Percentiles rank a stretch among this genome's conserved stretches.
Evolutionary conservation across 2,888 invertebrate species (phyloP).

Genomic region (Meliscaeva auricollis): DNA sequence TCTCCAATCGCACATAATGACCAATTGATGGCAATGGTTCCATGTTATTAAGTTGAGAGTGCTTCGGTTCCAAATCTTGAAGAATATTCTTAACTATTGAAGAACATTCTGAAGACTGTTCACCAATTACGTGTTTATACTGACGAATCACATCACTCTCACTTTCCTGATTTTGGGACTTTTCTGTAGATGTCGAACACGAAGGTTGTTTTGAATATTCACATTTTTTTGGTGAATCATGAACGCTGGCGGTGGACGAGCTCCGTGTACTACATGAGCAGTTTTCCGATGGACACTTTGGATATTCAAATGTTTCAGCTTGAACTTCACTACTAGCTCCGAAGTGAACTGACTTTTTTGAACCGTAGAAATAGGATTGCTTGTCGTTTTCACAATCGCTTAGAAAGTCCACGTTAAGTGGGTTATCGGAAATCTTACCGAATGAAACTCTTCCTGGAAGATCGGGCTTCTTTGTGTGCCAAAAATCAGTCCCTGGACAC

Average conservation of each 20-base stretch:
- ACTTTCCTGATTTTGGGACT: conserved; percentile 35
- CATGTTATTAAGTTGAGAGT: conserved; percentile 79
- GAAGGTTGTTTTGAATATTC: conserved; percentile 41
- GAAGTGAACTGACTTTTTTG: conserved; percentile 83
- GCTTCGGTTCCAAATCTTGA: conserved; percentile 75
- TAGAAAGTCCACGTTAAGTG: conserved; percentile 79
- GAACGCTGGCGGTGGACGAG: conserved; percentile 81
- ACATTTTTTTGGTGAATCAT: conserved; percentile 77
- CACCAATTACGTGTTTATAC: conserved; percentile 81
- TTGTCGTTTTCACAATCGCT: conserved; percentile 83
- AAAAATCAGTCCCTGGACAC: conserved; percentile 47
- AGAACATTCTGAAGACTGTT: conserved; percentile 78
- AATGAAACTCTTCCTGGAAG: conserved; percentile 84
- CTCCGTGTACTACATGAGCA: conserved; percentile 83
- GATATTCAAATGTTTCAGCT: conserved; percentile 82
- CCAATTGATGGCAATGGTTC: conserved; percentile 80
- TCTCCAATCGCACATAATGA: conserved; percentile 80
- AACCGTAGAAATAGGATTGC: conserved; percentile 77
- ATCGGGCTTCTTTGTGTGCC: conserved; percentile 79
- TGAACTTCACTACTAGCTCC: conserved; percentile 79
- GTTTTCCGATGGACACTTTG: conserved; percentile 83
- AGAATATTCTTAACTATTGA: conserved; percentile 78
- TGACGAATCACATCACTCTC: conserved; percentile 80
- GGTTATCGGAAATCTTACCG: conserved; percentile 78
- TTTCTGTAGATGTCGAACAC: conserved; percentile 24